phyloP scores from a whole-genome alignment of 2,888 invertebrate species.

The Shargacucullia verbasci region DNA sequence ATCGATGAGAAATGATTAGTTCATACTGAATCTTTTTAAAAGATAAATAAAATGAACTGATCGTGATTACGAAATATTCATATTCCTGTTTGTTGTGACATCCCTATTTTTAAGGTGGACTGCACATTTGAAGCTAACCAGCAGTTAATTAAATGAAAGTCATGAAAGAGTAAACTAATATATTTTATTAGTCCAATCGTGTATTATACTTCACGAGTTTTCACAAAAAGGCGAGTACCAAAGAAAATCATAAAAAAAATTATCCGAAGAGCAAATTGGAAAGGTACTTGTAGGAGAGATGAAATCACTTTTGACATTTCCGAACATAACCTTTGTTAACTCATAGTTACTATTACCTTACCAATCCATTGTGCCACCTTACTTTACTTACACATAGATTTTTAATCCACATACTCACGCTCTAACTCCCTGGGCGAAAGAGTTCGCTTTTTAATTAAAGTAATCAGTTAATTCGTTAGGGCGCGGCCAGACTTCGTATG shows the following conservation, averaged over 20 bases:
- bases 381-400: constrained; percentile 72
- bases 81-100: constrained; percentile 1
- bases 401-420: constrained; percentile 74
- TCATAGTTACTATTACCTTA: constrained; percentile 8
- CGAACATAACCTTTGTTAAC: background rate
- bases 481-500: constrained; percentile 70
- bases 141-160: constrained; percentile 7
- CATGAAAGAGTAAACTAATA: too few species aligned
- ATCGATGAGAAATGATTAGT: too few species aligned
- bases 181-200: too few species aligned
- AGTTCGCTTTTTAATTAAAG: constrained; percentile 86
- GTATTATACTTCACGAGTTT: too few species aligned
- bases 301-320: constrained; percentile 9
- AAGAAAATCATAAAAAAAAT: too few species aligned
- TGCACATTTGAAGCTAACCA: constrained; percentile 26
- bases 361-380: constrained; percentile 30
- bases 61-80: too few species aligned
- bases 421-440: constrained; percentile 79
- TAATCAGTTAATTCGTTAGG: constrained; percentile 86
- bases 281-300: too few species aligned
- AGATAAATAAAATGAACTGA: too few species aligned
- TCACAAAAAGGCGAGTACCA: too few species aligned
- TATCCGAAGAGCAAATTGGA: too few species aligned
- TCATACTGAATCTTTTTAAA: too few species aligned
- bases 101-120: constrained; percentile 25